phyloP scores from a whole-genome alignment of 2,113 vertebrate genomes.

The Scomber colias region DNA sequence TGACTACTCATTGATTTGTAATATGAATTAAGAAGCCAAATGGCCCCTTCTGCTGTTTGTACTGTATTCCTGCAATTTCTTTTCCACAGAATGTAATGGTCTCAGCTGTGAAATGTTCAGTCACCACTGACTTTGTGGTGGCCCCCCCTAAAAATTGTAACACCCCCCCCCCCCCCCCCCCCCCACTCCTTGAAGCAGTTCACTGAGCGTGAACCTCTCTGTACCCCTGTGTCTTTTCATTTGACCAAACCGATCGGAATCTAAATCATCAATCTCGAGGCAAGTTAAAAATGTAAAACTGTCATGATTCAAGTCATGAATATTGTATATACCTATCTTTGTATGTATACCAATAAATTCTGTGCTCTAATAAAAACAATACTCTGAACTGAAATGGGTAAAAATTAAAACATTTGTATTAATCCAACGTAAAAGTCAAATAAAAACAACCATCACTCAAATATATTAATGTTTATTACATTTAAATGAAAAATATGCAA shows the following conservation, averaged over 20 bases:
- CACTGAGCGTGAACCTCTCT: slow-evolving; percentile 50
- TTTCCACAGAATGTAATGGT: slow-evolving; percentile 73
- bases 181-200: slow-evolving; percentile 23
- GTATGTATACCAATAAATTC: slow-evolving; percentile 83
- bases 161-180: background rate
- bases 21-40: slow-evolving; percentile 49
- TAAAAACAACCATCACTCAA: slow-evolving; percentile 73
- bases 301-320: slow-evolving; percentile 75
- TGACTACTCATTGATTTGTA: slow-evolving; percentile 55
- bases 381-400: slow-evolving; percentile 79
- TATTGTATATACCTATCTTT: slow-evolving; percentile 82
- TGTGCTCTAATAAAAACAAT: slow-evolving; percentile 82
- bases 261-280: slow-evolving; percentile 54
- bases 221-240: slow-evolving; percentile 60
- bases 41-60: slow-evolving; percentile 64
- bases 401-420: slow-evolving; percentile 82
- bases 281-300: slow-evolving; percentile 75
- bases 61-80: slow-evolving; percentile 66
- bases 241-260: slow-evolving; percentile 65
- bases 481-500: slow-evolving; percentile 80
- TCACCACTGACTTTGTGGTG: slow-evolving; percentile 35
- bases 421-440: slow-evolving; percentile 74
- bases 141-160: slow-evolving; percentile 64
- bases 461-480: slow-evolving; percentile 78
- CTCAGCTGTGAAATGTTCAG: slow-evolving; percentile 68